Evolutionary conservation across 2,888 invertebrate genomes (phyloP), one percentile per base, ranked within the genome.

Genomic region (Athetis lepigone): DNA sequence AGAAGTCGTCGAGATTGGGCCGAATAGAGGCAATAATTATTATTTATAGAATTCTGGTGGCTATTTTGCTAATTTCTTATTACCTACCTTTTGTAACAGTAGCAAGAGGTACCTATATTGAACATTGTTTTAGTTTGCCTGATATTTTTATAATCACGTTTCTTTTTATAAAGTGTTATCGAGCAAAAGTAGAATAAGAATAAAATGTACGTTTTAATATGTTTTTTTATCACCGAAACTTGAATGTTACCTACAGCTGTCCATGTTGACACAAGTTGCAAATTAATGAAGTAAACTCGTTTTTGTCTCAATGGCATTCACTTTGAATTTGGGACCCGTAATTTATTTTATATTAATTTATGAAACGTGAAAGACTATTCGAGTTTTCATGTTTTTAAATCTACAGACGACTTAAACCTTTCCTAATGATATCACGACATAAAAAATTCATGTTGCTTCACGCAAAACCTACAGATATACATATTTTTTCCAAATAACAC

Each of bases 401-500:
- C 86, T 90, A 90, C 76, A 80, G 83, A 89, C 82, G 87, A 75
- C 75, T 80, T 73, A 75, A 85, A 85, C 79, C 75, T 85, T 80
- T 76, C 73, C 89, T 92, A 90, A 91, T 89, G 91, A 92, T 92
- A 91, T 91, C 87, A 90, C 87, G 89, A 90, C 87, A 88, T 84
- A 82, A 79, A 85, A 75, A 73, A 77, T 83, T 85, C 55, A 55
- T 68, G 82, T 85, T 84, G 85, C 82, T 65, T 77, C 77, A 83
- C 75, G 80, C 70, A 82, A 81, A 70, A 51, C 56, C 83, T 87
- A 83, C 71, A 81, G 77, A 80, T 80, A 79, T 73, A 79, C 37
- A 75, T 64, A 75, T 64, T 72, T 81, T 56, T 75, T 83, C 79
- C 80, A 84, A 87, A 88, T 87, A 88, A 86, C 84, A 89, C 85